Base-by-base conservation (phyloP, 1,140 invertebrate species). In the Diorhabda elongata region DNA sequence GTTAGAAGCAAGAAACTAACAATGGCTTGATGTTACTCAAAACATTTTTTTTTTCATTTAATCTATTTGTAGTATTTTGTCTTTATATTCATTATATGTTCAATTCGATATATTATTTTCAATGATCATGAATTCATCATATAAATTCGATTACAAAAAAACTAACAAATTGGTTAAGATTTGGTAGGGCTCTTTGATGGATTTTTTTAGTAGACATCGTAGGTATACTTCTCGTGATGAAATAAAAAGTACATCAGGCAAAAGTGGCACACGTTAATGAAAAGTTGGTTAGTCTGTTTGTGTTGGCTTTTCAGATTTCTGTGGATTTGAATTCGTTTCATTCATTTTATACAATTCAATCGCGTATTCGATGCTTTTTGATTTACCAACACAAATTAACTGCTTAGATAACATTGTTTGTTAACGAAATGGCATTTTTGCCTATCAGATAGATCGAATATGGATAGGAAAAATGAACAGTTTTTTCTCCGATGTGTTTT, bases 221-320 rank as follows among this genome's bases (percentile, higher is more conserved):
- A 4, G 43, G 44, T 26, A 26, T 26, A 26, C 26, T 26, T 52
- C 47, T 8, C 47, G 47, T 52, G n/a, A 52, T n/a, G 6, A 4
- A 4, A 52, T 52, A 52, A 52, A 52, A 52, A 52, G 47, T 52
- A n/a, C 47, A 52, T 52, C 2, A n/a, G n/a, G 6, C 47, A n/a
- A 52, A 62, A 11, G n/a, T 42, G 9, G 44, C 9, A 62, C 42
- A 47, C 7, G 61, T 47, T 62, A 62, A 62, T 62, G 61, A 62
- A 62, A 60, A 62, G 42, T 47, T 44, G 44, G 43, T 6, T n/a
- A 43, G 61, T 62, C 4, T 5, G 43, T 62, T 62, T 44, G 42
- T 44, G 44, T 62, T 44, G 44, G n/a, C 61, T 62, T 47, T 62
- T 11, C 7, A 26, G 58, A 62, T 47, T 8, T 11, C 44, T 44